Base-by-base conservation (phyloP, 2,797 vertebrate species). In the Pantherophis vulpinus region DNA sequence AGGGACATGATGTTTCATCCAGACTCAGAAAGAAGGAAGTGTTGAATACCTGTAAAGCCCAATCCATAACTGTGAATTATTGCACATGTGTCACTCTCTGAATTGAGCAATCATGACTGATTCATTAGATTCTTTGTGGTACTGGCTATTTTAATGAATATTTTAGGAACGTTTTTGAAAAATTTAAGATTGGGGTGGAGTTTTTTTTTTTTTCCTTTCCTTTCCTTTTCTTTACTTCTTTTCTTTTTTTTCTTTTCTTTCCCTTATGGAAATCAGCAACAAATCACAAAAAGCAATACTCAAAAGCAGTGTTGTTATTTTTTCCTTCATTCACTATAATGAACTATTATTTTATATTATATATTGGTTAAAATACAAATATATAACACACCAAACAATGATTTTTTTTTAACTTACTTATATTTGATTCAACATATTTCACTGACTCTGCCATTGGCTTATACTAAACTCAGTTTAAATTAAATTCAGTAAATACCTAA, bases 91-190 rank as follows among this genome's bases (percentile, higher is more conserved):
- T 96, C 96, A 94, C 91, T 9, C 0, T 93, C 94, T 27, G 27
- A 93, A 95, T 92, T 95, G 96, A 93, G 91, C 94, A 94, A 96
- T 87, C 59, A 94, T 92, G 89, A 86, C 94, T 96, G 90, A 37
- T 29, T 86, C 93, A 93, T 91, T 92, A 95, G 10, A 60, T 94
- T 79, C 94, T 95, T 96, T 93, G 93, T 96, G 93, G 96, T 93
- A 51, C 88, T 91, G 86, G 79, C 90, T 93, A 94, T 0, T 94
- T 95, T 95, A 95, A 96, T 95, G 95, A 94, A 96, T 59, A 92
- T 96, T 91, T 95, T 94, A 96, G 95, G 94, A 94, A 32, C 54
- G 55, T 54, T 63, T 91, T 87, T 51, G 27, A 61, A 55, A n/a
- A 63, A 16, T 7, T 25, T 25, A 87, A 91, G 32, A 74, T 37